Evolutionary conservation across 2,797 vertebrate genomes (phyloP), one percentile per base, ranked within the genome.

Genomic region (Pteronotus mesoamericanus): DNA sequence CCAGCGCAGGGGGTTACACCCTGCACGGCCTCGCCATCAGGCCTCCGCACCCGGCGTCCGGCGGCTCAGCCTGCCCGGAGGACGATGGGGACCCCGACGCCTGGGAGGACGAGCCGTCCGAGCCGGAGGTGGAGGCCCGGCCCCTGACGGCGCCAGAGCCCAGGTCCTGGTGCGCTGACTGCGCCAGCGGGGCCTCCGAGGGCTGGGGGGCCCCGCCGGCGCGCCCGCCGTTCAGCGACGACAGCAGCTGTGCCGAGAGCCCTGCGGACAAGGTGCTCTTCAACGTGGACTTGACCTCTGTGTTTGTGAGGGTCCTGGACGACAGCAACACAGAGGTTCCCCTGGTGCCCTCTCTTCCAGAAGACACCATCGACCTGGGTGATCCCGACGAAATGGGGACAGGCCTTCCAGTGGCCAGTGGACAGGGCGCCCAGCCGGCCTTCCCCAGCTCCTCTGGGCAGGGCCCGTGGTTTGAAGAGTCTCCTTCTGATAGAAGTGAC

Each of bases 251-350:
- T 39, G 9, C 42, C 0, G 51, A 71, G 9, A 66, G 9, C 2
- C 66, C 4, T 16, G 90, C 46, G 0, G 91, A 68, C 83, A 93
- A 61, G 0, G 83, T 32, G 18, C 90, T 93, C 82, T 98, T 98
- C 93, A 98, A 98, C 22, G 98, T 99, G 90, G 93, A 97, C 53
- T 89, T 99, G 39, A 90, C 95, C 7, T 96, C 98, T 2, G 98
- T 99, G 79, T 97, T 93, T 51, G 55, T 99, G 94, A 97, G 98
- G 61, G 19, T n/a, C n/a, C 79, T 48, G 2, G 75, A 89, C 0
- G 0, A 69, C 2, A 57, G 88, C 6, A 34, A 96, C 71, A 14
- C 61, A 0, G 75, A 86, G 32, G 53, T 6, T 44, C 8, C 78
- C 22, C 69, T 42, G 4, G 10, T 3, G 37, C 66, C 24, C 3